Percentiles rank a stretch among this genome's conserved stretches.
Conservation (phyloP, 2,797 vertebrate species). For the Hybognathus amarus region DNA sequence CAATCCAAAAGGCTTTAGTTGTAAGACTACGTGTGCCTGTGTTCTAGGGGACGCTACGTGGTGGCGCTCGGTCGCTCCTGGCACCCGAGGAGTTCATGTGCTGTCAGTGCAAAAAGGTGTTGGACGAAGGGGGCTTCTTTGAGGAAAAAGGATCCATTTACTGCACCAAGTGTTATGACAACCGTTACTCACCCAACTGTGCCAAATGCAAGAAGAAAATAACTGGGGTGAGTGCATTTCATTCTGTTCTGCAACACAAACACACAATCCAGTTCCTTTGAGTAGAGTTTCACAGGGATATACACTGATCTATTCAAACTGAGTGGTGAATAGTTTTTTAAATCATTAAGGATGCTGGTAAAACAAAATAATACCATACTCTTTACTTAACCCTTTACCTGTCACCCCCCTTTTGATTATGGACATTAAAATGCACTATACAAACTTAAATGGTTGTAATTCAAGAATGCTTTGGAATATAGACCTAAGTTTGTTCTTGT, state of each 20-base stretch:
- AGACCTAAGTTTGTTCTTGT: too few relatives aligned
- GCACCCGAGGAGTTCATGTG: slow-evolving; percentile 97
- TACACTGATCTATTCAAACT: background rate
- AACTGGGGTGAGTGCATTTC: slow-evolving; percentile 82
- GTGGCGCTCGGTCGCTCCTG: slow-evolving; percentile 94
- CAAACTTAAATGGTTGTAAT: too few relatives aligned
- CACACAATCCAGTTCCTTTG: background rate
- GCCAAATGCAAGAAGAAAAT: slow-evolving; percentile 99
- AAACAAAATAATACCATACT: background rate
- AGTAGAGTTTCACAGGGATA: background rate
- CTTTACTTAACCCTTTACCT: too few relatives aligned
- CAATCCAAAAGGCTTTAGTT: slow-evolving; percentile 37
- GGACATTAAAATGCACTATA: too few relatives aligned
- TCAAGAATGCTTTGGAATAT: too few relatives aligned
- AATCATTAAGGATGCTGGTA: background rate
- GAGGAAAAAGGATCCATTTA: slow-evolving; percentile 95
- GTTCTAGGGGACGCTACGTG: slow-evolving; percentile 90
- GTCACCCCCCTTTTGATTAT: too few relatives aligned
- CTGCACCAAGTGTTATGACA: slow-evolving; percentile 93
- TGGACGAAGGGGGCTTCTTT: slow-evolving; percentile 97
- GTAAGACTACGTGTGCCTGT: slow-evolving; percentile 37
- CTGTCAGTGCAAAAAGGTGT: slow-evolving; percentile 89
- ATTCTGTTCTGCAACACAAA: slow-evolving; percentile 10
- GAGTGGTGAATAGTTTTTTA: background rate
- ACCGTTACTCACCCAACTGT: slow-evolving; percentile 91